Conservation (phyloP, 2,797 vertebrate genomes). For the Aulostomus chinensis region DNA sequence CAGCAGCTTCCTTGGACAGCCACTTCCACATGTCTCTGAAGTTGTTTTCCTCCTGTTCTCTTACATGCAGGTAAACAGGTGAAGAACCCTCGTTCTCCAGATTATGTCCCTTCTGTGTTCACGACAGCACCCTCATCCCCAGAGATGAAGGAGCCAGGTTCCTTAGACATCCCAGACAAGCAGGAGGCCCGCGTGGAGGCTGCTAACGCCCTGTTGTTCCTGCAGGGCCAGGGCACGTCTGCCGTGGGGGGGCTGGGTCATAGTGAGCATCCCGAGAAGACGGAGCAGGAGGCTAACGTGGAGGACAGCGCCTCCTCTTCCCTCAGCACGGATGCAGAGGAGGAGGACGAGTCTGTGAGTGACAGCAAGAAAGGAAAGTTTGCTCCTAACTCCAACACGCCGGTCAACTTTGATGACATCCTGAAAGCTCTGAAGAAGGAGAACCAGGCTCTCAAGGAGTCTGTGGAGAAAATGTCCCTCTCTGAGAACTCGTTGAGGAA, state of each 20-base stretch:
- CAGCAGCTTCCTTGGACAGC: too few species aligned
- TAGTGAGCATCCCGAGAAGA: conserved; percentile 34
- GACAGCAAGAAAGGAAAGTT: conserved; percentile 62
- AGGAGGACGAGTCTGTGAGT: conserved; percentile 32
- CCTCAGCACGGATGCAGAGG: conserved; percentile 65
- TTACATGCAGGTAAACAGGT: conserved; percentile 78
- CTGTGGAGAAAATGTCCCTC: conserved; percentile 79
- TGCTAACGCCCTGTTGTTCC: conserved; percentile 79
- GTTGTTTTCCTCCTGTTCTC: not conserved
- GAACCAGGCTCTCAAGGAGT: conserved; percentile 77
- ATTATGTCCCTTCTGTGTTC: conserved; percentile 82
- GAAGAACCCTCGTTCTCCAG: conserved; percentile 80
- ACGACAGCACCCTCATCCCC: conserved; percentile 53
- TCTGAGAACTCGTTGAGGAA: conserved; percentile 76
- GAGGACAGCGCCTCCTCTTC: conserved; percentile 66
- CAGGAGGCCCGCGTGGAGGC: conserved; percentile 82
- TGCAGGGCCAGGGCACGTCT: conserved; percentile 77
- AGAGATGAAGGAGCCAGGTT: conserved; percentile 69
- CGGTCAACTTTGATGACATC: conserved; percentile 62
- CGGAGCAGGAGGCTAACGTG: conserved; percentile 18
- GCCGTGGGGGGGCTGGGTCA: conserved; percentile 29
- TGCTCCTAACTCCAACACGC: conserved; percentile 21
- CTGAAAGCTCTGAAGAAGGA: conserved; percentile 73
- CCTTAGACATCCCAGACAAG: conserved; percentile 73
- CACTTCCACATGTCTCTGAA: too few species aligned